Evolutionary conservation across 2,797 vertebrate genomes (phyloP), one percentile per base, ranked within the genome.

Genomic region (Falco berigora): DNA sequence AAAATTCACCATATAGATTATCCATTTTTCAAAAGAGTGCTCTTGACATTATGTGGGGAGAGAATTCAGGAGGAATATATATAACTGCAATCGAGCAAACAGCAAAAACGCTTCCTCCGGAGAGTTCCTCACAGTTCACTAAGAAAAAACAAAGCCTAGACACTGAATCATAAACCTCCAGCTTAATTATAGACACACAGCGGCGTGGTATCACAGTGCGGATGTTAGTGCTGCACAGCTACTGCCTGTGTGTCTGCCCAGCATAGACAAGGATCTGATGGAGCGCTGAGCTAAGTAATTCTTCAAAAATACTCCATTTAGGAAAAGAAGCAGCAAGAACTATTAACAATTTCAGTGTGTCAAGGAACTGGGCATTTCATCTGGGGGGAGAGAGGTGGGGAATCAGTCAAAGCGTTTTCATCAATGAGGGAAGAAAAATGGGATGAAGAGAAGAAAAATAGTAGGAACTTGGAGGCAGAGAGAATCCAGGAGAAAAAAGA

Each of bases 21-120:
- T 77, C 83, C 96, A 94, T 97, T 97, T 96, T 92, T 97, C 95
- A 96, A 78, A 86, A 75, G 80, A 92, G 50, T 20, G n/a, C 75
- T 94, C 86, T 40, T 86, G 93, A 90, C 50, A n/a, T 86, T 81
- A 80, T 19, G 66, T 56, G 80, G 81, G 52, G 89, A 93, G 77
- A 94, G 78, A 91, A 92, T 77, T 92, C 86, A 32, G 76, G 56
- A 76, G 76, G 56, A 94, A 94, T 87, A 95, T 55, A 74, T 93
- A 66, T 59, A 95, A 88, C 89, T 80, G 85, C 94, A 87, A 79
- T 84, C 6, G 56, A 92, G 89, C 89, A 92, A 95, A 63, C 80
- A 77, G 88, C 68, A 92, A 92, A 91, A 95, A 69, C 2, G 2
- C 86, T 96, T 95, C 76, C 92, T 91, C 90, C 53, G 55, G 94